Evolutionary conservation across 2,113 vertebrate species (phyloP), one percentile per base, ranked within the genome.

Genomic region (Xenopus laevis): DNA sequence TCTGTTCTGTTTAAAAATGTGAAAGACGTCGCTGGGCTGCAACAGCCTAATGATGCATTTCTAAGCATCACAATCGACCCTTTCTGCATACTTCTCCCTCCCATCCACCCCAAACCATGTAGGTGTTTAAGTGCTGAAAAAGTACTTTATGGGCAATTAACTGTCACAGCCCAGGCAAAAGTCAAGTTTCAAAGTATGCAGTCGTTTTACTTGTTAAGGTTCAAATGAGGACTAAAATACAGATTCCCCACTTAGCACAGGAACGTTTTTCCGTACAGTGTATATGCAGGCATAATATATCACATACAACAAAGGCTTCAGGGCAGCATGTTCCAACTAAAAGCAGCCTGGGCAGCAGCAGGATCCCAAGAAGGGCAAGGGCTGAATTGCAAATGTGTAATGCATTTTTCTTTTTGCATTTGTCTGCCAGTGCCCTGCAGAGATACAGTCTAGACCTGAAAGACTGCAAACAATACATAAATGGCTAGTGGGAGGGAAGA

Each of bases 361-460:
- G 50, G 63, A 57, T 45, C 45, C 62, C 15, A 52, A 73, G 50
- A 58, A 62, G 62, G 71, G 46, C 60, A 40, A 20, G 63, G 61
- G 33, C 21, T 60, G 20, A 27, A 60, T 45, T 46, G 62, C 52
- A 65, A 52, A 66, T 65, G 33, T 65, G 62, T 15, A 65, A 55
- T 55, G 55, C 47, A 57, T 65, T 65, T 52, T 58, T 17, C 52
- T 58, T 58, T 46, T 50, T 65, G 63, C 62, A 73, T 65, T 65
- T 65, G 71, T 73, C 71, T 65, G 62, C 62, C 52, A 73, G 71
- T 40, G 53, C 40, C 71, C 71, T 73, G 71, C 71, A 58, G 71
- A 65, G 71, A 73, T 73, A 65, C 62, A 73, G 71, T 73, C 71
- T 73, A 73, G 71, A 73, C 71, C 71, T 65, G 62, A 68, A 73